Conservation (phyloP, 2,113 vertebrate genomes). For the Scartelaos histophorus region DNA sequence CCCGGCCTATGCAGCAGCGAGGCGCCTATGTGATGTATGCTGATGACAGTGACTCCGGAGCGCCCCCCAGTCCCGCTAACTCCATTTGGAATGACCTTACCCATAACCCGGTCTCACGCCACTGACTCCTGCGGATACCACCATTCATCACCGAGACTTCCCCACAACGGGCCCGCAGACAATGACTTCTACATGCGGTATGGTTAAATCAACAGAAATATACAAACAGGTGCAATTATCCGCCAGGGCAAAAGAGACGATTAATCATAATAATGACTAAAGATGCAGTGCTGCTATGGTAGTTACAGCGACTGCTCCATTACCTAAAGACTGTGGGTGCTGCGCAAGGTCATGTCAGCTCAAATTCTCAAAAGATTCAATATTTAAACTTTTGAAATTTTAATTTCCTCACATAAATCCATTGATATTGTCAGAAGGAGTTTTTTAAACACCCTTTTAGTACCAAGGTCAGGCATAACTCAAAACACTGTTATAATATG, state of each 20-base stretch:
- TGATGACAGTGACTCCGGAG: conserved; percentile 55
- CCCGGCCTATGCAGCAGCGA: conserved; percentile 29
- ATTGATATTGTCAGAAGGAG: not conserved
- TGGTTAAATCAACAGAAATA: conserved; percentile 54
- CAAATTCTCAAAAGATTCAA: not conserved
- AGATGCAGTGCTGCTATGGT: conserved; percentile 20
- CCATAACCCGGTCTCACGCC: conserved; percentile 53
- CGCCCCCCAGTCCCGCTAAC: conserved; percentile 50
- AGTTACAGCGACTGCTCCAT: conserved; percentile 29
- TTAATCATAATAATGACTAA: conserved; percentile 45
- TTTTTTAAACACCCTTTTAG: not conserved
- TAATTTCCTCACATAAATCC: not conserved
- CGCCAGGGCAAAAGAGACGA: conserved; percentile 9
- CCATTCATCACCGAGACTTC: conserved; percentile 44
- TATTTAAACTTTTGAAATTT: not conserved
- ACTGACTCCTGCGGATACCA: conserved; percentile 44
- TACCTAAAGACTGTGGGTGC: conserved; percentile 20
- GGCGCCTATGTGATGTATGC: conserved; percentile 58
- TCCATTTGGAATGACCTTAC: conserved; percentile 65
- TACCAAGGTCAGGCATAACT: not conserved
- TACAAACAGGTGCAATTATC: conserved; percentile 57
- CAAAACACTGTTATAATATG: not conserved
- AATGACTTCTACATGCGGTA: conserved; percentile 42
- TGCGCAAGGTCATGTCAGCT: conserved; percentile 25
- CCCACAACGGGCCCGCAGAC: conserved; percentile 47